Base-by-base conservation (phyloP, 2,888 invertebrate species). In the Drosophila setosimentum region DNA sequence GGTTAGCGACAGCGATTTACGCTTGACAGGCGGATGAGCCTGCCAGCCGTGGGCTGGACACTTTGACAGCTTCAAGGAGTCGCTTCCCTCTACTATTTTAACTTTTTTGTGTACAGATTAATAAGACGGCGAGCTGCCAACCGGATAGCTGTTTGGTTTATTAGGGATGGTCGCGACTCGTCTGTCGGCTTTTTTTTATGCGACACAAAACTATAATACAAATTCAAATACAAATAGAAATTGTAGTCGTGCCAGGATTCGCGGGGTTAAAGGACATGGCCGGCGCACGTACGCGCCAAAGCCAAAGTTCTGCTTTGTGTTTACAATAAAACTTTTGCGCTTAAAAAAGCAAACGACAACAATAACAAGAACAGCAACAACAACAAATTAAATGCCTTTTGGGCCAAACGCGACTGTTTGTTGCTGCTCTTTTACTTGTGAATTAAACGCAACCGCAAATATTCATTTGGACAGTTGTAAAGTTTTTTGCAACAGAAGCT, bases 401-500 rank as follows among this genome's bases (percentile, higher is more conserved):
- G 53, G 63, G 60, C 42, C 70, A 66, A 74, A 48, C 62, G 61
- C 73, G 64, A 65, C 61, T 54, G 66, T 73, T 68, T 67, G 69
- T 73, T 80, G 84, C 78, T 79, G 81, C 78, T 33, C 45, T 92
- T 92, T 90, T 91, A 91, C 92, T 92, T 92, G 92, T 92, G 92
- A 93, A 92, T 93, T 93, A 93, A 93, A 91, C 91, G 92, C 85
- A 90, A 93, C 93, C 93, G 92, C 92, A 93, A 93, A 93, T 93
- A 92, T 92, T 92, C 92, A 92, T 93, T 93, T 92, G 91, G 90
- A 91, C 89, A 92, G 92, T 91, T 92, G 92, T 91, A 92, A 92
- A 92, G 91, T 92, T 91, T 64, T 48, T 66, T 50, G 24, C 83
- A 82, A 87, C 80, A 80, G 82, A 82, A 82, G 71, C 67, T 68